Evolutionary conservation across 1,140 invertebrate genomes (phyloP).

Genomic region (Drosophila simulans): DNA sequence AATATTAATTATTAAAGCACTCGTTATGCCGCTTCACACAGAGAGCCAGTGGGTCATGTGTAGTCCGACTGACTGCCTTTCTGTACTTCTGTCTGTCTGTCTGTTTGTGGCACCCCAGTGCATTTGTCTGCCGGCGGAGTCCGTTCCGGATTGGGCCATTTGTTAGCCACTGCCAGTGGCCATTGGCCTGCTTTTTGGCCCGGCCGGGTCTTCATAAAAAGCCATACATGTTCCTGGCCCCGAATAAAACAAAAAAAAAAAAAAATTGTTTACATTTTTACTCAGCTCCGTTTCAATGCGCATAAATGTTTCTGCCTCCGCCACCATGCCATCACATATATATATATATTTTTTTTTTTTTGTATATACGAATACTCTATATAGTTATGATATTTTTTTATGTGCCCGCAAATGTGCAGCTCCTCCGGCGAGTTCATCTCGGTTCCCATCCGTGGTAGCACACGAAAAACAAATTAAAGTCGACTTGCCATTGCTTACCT

Average conservation of each 20-base stretch:
- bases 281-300: slow-evolving; percentile 38
- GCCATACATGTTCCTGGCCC: slow-evolving; percentile 52
- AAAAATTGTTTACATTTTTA: slow-evolving; percentile 80
- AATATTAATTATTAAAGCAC: slow-evolving; percentile 82
- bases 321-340: slow-evolving; percentile 13
- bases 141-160: slow-evolving; percentile 53
- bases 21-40: slow-evolving; percentile 57
- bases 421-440: slow-evolving; percentile 33
- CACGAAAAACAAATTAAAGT: slow-evolving; percentile 74
- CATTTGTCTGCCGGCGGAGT: slow-evolving; percentile 65
- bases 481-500: slow-evolving; percentile 67
- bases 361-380: slow-evolving; percentile 22
- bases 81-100: slow-evolving; percentile 38
- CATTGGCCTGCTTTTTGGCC: slow-evolving; percentile 72
- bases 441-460: slow-evolving; percentile 19
- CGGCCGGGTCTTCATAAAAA: slow-evolving; percentile 64
- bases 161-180: slow-evolving; percentile 52
- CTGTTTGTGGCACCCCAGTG: slow-evolving; percentile 75
- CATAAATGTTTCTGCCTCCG: slow-evolving; percentile 16
- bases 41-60: slow-evolving; percentile 30
- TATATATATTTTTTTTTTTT: neutral
- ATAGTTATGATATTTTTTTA: slow-evolving; percentile 77
- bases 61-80: neutral
- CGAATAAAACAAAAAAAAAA: slow-evolving; percentile 5
- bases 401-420: slow-evolving; percentile 65